Evolutionary conservation across 2,797 vertebrate genomes (phyloP).

Genomic region (Hyperoplus lanceolatus): DNA sequence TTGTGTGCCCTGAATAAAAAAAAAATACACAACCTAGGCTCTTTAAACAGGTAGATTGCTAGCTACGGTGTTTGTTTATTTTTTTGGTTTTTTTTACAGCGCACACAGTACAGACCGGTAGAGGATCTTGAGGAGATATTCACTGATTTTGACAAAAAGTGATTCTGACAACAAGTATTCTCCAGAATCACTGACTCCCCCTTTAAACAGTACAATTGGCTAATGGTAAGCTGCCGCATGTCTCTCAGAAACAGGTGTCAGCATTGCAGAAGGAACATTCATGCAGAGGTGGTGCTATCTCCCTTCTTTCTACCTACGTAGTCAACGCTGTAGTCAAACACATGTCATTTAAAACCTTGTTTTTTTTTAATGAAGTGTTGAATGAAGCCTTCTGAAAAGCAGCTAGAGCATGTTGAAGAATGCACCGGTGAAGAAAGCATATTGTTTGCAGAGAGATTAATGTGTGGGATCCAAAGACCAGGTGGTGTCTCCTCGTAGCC

Average conservation of each 20-base stretch:
- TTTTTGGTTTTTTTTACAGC: too few species aligned
- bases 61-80: too few species aligned
- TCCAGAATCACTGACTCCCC: too few species aligned
- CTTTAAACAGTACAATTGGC: not conserved
- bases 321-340: slow-evolving; percentile 24
- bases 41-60: too few species aligned
- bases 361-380: slow-evolving; percentile 32
- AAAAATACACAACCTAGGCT: too few species aligned
- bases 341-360: not conserved
- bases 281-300: slow-evolving; percentile 9
- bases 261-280: slow-evolving; percentile 9
- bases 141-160: too few species aligned
- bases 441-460: slow-evolving; percentile 42
- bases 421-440: slow-evolving; percentile 29
- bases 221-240: slow-evolving; percentile 19
- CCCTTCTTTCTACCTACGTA: not conserved
- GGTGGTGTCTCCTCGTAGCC: slow-evolving; percentile 38
- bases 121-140: too few species aligned
- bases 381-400: slow-evolving; percentile 39
- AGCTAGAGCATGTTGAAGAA: slow-evolving; percentile 51
- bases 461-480: slow-evolving; percentile 49
- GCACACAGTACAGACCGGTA: too few species aligned
- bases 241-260: slow-evolving; percentile 37
- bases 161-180: too few species aligned
- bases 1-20: too few species aligned